phyloP scores from a whole-genome alignment of 2,888 invertebrate species.

The Heliconius sara region DNA sequence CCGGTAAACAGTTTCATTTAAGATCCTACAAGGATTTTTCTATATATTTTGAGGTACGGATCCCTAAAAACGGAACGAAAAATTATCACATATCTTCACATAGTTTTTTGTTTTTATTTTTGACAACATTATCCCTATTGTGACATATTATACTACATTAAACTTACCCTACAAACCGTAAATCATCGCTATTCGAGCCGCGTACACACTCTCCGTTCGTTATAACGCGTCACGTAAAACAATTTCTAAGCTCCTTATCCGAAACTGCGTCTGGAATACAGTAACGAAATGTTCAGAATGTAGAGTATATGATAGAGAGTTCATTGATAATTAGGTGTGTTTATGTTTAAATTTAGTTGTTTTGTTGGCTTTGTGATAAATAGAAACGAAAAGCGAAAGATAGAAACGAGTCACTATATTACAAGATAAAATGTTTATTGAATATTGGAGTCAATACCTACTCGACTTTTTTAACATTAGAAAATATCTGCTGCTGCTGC shows the following conservation, averaged over 20 bases:
- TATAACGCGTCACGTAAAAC: constrained; percentile 74
- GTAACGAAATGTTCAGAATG: constrained; percentile 54
- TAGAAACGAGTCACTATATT: too few species aligned
- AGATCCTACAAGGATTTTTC: too few species aligned
- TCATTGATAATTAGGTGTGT: background rate
- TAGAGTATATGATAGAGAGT: constrained; percentile 39
- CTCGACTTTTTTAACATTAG: too few species aligned
- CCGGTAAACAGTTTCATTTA: too few species aligned
- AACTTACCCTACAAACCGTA: constrained; percentile 45
- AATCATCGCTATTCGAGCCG: constrained; percentile 61
- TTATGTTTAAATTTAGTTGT: background rate
- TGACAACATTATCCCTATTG: constrained; percentile 19
- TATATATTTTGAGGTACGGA: too few species aligned
- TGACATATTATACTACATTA: constrained; percentile 48
- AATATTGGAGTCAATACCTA: too few species aligned
- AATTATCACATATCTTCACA: background rate
- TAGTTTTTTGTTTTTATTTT: background rate
- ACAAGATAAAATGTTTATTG: too few species aligned
- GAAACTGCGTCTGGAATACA: constrained; percentile 63
- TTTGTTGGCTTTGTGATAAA: background rate
- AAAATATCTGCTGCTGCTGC: too few species aligned
- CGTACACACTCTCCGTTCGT: constrained; percentile 63
- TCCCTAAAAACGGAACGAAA: too few species aligned
- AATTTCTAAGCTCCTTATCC: constrained; percentile 71
- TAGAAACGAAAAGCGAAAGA: too few species aligned